A percentile compares a stretch with the other conserved stretches of the same genome.
These are phyloP conservation scores for Stenurella melanura DNA, from an alignment of 2,888 invertebrate species.

Conservation along the genomic window DNA sequence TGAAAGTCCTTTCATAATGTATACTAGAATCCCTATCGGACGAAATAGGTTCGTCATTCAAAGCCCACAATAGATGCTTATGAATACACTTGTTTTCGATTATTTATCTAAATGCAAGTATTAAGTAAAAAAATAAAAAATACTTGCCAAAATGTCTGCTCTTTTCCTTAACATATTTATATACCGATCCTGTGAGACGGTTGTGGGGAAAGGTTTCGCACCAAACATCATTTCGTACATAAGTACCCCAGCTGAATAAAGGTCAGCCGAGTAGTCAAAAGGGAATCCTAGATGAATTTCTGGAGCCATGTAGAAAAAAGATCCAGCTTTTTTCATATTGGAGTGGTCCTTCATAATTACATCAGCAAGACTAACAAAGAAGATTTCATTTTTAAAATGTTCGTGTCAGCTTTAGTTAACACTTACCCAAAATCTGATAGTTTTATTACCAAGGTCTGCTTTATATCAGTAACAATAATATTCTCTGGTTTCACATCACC, in stretches of 20 bases:
- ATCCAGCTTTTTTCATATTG: slow-evolving; percentile 42
- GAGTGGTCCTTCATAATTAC: slow-evolving; percentile 33
- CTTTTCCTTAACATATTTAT: slow-evolving; percentile 37
- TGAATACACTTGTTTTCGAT: no score
- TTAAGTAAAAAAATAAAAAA: no score
- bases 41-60: no score
- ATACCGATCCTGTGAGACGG: slow-evolving; percentile 22
- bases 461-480: slow-evolving; percentile 43
- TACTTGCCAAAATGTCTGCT: slow-evolving; percentile 31
- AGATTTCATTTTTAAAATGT: slow-evolving; percentile 3
- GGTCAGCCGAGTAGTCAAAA: slow-evolving; percentile 50
- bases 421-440: slow-evolving; percentile 56
- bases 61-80: no score
- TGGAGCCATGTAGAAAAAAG: slow-evolving; percentile 56
- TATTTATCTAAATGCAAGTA: no score
- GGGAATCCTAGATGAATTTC: slow-evolving; percentile 53
- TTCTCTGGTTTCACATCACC: slow-evolving; percentile 57
- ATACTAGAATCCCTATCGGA: no score
- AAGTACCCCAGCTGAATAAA: slow-evolving; percentile 56
- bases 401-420: not conserved
- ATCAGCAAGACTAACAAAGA: slow-evolving; percentile 50
- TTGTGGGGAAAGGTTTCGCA: slow-evolving; percentile 39
- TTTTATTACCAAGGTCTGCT: slow-evolving; percentile 46
- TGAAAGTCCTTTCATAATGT: no score
- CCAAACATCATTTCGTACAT: slow-evolving; percentile 53